A percentile compares a stretch with the other conserved stretches of the same genome.
These are phyloP conservation scores for Hartigia nigra DNA, from an alignment of 2,888 invertebrate genomes.

Conservation along the genomic window DNA sequence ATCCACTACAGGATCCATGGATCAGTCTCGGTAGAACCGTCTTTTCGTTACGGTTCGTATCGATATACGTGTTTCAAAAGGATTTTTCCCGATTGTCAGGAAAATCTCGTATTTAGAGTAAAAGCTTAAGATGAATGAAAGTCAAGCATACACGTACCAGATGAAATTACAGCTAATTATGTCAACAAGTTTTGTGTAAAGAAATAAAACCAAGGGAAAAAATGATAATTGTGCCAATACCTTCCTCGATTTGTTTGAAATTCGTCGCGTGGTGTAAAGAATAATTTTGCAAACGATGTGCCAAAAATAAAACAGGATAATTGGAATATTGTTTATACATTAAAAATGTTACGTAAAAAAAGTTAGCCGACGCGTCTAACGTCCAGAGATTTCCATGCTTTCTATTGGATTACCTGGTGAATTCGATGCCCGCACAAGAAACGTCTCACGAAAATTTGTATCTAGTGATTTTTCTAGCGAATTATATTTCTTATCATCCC, in stretches of 20 bases:
- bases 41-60: constrained; percentile 26
- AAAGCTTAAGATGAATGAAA: background rate
- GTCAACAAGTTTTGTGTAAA: background rate
- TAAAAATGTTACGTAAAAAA: background rate
- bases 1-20: constrained; percentile 42
- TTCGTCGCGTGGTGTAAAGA: background rate
- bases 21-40: constrained; percentile 52
- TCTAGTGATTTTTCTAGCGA: background rate
- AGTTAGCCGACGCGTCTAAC: background rate
- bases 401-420: constrained; percentile 11
- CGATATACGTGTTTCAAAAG: background rate
- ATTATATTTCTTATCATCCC: background rate
- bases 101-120: background rate
- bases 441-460: background rate
- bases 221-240: background rate
- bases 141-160: background rate
- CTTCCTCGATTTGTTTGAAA: background rate
- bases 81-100: constrained; percentile 14
- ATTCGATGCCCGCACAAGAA: constrained; percentile 19
- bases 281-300: background rate
- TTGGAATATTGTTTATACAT: background rate
- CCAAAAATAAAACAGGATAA: background rate
- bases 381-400: constrained; percentile 5
- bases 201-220: background rate
- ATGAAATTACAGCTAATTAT: background rate